Base-by-base conservation (phyloP, 2,888 invertebrate genomes). In the Heliconius ethilla region DNA sequence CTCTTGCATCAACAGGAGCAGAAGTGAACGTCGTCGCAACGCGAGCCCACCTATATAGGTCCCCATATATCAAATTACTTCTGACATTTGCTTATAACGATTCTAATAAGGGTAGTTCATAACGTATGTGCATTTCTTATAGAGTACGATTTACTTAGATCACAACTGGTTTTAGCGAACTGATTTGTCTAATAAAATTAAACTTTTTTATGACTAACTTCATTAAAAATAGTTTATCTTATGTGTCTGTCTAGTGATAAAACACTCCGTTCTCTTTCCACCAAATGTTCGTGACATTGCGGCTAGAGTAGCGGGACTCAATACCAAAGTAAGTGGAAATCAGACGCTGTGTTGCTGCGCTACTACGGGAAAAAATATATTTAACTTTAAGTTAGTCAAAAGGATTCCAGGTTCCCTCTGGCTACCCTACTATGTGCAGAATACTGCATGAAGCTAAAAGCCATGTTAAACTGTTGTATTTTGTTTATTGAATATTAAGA, bases 81-180 rank as follows among this genome's bases (percentile, higher is more conserved):
- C 51, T 70, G 55, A 70, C 51, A 55, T 55, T 70, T 51, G n/a
- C 70, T 55, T 29, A 51, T 70, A 33, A 70, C 55, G 51, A 4
- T 29, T 22, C 29, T 70, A 55, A 70, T 29, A 51, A 55, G 22
- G 70, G 27, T 11, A 29, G 29, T 29, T 70, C 70, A 70, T 70
- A 51, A 70, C 55, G n/a, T 55, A 70, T 70, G 70, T 55, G 70
- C 70, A 70, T 70, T 70, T 55, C 29, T 55, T 70, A 70, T 55
- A 13, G 33, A 33, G 22, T 29, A n/a, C 59, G 25, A 59, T 37
- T 72, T 7, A 15, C 55, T 55, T 55, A 13, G 1, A 59, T 15
- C 7, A 18, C 33, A 59, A 72, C 72, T 33, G 59, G 72, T 33
- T 13, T 55, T 7, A 37, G 22, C 11, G 11, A n/a, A n/a, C 6